Percentiles rank a stretch among this genome's conserved stretches.
These are phyloP conservation scores for Dasyprocta punctata DNA, from an alignment of 2,113 vertebrate species.

Conservation along the genomic window DNA sequence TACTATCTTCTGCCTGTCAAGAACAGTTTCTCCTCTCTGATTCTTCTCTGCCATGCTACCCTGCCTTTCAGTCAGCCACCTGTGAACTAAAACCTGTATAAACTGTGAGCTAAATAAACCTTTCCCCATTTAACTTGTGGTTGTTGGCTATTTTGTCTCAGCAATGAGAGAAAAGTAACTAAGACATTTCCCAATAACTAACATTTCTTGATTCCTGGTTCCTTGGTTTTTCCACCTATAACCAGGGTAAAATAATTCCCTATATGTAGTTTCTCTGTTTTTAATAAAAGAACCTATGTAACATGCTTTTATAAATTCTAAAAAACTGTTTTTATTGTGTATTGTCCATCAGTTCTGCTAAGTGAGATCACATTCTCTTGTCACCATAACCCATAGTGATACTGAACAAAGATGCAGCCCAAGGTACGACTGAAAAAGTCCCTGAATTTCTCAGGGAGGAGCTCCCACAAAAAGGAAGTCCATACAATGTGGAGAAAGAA, in stretches of 20 bases:
- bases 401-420: constrained; percentile 15
- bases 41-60: neutral
- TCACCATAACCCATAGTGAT: neutral
- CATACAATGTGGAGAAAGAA: neutral
- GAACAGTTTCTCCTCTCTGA: neutral
- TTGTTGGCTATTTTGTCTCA: neutral
- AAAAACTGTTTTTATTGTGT: neutral
- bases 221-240: neutral
- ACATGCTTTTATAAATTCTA: constrained; percentile 12
- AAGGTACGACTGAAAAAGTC: neutral
- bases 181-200: constrained; percentile 24
- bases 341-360: neutral
- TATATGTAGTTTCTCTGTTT: neutral
- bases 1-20: neutral
- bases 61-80: neutral
- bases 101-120: neutral
- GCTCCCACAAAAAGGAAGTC: neutral
- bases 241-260: constrained; percentile 38
- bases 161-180: neutral
- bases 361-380: neutral
- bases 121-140: neutral
- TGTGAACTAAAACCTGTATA: neutral
- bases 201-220: constrained; percentile 33
- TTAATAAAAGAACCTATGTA: constrained; percentile 42
- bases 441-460: neutral